Conservation (phyloP, 2,888 invertebrate genomes). For the Sussaba pulchella region DNA sequence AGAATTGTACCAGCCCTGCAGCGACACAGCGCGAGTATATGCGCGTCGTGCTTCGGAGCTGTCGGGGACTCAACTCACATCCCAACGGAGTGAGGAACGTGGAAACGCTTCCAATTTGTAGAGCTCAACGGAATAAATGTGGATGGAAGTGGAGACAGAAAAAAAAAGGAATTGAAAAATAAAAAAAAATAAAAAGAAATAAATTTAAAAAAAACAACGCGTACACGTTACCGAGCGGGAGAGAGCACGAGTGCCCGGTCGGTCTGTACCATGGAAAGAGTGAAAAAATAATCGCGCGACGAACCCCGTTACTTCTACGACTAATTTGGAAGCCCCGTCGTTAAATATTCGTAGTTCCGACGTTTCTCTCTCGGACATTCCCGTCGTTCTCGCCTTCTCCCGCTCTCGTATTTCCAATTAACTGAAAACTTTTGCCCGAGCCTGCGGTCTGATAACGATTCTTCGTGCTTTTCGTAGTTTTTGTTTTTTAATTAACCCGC, state of each 20-base stretch:
- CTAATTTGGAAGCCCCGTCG: constrained; percentile 66
- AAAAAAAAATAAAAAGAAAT: constrained; percentile 11
- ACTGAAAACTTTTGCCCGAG: constrained; percentile 58
- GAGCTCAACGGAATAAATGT: constrained; percentile 64
- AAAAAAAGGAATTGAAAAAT: constrained; percentile 10
- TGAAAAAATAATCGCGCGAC: constrained; percentile 52
- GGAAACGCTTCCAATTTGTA: constrained; percentile 66
- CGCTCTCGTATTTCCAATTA: constrained; percentile 66
- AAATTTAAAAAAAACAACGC: no score
- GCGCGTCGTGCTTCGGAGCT: constrained; percentile 42
- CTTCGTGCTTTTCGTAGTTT: constrained; percentile 23
- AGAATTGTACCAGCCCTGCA: constrained; percentile 49
- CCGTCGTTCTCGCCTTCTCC: constrained; percentile 7
- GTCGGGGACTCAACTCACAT: constrained; percentile 47
- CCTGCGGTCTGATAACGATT: constrained; percentile 58
- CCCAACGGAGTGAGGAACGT: constrained; percentile 58
- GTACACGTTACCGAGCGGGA: constrained; percentile 24
- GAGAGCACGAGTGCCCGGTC: constrained; percentile 36
- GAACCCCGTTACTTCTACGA: constrained; percentile 65
- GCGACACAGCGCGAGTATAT: constrained; percentile 37
- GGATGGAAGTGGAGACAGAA: constrained; percentile 42
- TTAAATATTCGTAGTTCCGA: constrained; percentile 64
- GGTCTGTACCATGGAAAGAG: constrained; percentile 13
- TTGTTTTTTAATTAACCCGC: constrained; percentile 44
- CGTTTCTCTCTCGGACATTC: constrained; percentile 26